Evolutionary conservation across 1,140 invertebrate genomes (phyloP).

Genomic region (Hydropsyche tenuis): DNA sequence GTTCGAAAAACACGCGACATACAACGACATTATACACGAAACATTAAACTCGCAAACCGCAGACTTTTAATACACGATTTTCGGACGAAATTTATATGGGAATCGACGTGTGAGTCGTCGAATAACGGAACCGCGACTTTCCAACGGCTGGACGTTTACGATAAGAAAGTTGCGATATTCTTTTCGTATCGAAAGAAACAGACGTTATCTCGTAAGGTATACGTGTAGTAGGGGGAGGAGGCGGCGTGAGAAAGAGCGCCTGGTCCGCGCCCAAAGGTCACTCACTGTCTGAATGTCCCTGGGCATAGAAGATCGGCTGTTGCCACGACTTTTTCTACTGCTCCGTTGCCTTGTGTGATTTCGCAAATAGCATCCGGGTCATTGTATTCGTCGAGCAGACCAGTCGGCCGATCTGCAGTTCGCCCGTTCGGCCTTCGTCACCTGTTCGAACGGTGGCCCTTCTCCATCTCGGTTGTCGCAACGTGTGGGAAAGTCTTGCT

Average conservation of each 20-base stretch:
- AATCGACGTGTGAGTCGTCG: too few relatives aligned
- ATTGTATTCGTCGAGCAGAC: constrained; percentile 5
- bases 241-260: too few relatives aligned
- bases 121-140: too few relatives aligned
- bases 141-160: too few relatives aligned
- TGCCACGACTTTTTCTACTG: constrained; percentile 15
- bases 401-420: not conserved
- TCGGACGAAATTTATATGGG: not conserved
- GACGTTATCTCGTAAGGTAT: too few relatives aligned
- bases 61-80: not conserved
- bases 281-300: not conserved
- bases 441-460: not conserved
- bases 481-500: not conserved
- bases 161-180: too few relatives aligned
- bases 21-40: too few relatives aligned
- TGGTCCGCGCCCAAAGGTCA: not conserved
- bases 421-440: constrained; percentile 20
- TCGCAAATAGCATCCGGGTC: constrained; percentile 28
- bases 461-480: not conserved
- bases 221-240: too few relatives aligned
- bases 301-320: not conserved
- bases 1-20: constrained; percentile 11
- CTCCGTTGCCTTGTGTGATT: constrained; percentile 24
- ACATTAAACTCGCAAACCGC: not conserved
- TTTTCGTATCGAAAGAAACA: too few relatives aligned